These are phyloP conservation scores for Ia io DNA, from an alignment of 2,113 vertebrate genomes.

Conservation along the genomic window DNA sequence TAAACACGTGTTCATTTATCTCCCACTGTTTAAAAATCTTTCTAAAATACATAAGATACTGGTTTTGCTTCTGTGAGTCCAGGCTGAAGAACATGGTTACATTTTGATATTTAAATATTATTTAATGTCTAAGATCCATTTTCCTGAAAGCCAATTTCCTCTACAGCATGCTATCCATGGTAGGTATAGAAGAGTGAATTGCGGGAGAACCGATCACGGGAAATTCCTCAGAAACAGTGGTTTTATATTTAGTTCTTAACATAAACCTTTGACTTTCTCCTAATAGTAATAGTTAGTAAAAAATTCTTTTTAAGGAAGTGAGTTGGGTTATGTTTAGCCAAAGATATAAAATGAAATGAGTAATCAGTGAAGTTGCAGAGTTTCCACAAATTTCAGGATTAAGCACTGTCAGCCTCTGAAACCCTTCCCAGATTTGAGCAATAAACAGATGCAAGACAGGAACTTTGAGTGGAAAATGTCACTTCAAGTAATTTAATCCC, in stretches of 20 bases:
- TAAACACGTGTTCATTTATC: neutral
- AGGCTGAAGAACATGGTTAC: neutral
- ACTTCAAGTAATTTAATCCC: neutral
- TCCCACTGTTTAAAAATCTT: neutral
- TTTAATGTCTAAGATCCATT: neutral
- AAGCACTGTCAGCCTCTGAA: neutral
- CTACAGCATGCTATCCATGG: neutral
- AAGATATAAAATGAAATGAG: neutral
- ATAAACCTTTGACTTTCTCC: neutral
- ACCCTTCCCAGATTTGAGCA: neutral
- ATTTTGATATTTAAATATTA: neutral
- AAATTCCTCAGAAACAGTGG: neutral
- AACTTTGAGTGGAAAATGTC: neutral
- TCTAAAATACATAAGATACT: neutral
- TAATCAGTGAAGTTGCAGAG: neutral
- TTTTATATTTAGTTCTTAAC: neutral
- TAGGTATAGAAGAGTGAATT: neutral
- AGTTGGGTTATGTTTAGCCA: neutral
- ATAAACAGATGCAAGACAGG: neutral
- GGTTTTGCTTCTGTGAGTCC: neutral
- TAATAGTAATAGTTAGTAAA: neutral
- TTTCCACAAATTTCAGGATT: neutral
- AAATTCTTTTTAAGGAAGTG: constrained; percentile 1
- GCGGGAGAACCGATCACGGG: neutral
- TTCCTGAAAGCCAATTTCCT: neutral